Conservation (phyloP, 2,888 invertebrate genomes). For the Dichetophora obliterata region DNA sequence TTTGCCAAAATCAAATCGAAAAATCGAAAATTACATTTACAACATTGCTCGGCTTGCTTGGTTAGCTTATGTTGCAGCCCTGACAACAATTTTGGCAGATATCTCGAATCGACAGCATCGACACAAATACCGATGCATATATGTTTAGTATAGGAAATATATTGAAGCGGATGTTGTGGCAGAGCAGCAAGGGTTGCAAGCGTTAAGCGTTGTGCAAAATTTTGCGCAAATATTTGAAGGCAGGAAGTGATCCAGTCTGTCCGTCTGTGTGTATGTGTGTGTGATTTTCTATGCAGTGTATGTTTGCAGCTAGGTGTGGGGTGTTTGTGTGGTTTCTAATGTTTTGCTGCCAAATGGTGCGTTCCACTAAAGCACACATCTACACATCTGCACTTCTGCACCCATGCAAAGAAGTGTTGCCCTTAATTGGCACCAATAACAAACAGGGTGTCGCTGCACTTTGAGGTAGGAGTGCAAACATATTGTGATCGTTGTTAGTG, state of each 20-base stretch:
- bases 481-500: constrained; percentile 7
- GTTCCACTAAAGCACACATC: constrained; percentile 34
- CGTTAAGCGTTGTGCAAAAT: constrained; percentile 4
- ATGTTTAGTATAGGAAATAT: background rate
- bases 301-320: constrained; percentile 14
- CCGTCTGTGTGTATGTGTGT: background rate
- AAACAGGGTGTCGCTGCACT: background rate
- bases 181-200: background rate
- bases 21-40: constrained; percentile 32
- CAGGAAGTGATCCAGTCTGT: constrained; percentile 13
- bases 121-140: constrained; percentile 26
- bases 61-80: background rate
- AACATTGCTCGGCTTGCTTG: background rate
- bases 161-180: constrained; percentile 11
- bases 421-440: constrained; percentile 22
- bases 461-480: background rate
- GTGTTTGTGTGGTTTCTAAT: constrained; percentile 51
- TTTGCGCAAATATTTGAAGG: constrained; percentile 33
- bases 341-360: constrained; percentile 54
- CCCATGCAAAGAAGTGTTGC: constrained; percentile 11
- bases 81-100: background rate
- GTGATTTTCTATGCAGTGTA: constrained; percentile 19
- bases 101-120: constrained; percentile 34
- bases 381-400: background rate
- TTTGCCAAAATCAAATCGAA: constrained; percentile 15